Evolutionary conservation across 2,888 invertebrate genomes (phyloP).

Genomic region (Melinopterus prodromus): DNA sequence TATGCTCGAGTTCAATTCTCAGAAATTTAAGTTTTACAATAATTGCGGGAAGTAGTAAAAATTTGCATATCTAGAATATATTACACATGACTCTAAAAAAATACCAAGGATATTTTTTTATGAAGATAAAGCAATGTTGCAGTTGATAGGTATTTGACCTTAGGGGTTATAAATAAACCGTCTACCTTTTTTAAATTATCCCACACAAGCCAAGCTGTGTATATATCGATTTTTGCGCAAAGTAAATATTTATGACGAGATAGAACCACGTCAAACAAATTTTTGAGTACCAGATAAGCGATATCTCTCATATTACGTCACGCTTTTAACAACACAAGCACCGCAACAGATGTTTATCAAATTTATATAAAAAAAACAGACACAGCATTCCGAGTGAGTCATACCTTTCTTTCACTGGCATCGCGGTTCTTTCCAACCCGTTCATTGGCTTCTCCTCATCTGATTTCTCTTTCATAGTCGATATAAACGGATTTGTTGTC

Average conservation of each 20-base stretch:
- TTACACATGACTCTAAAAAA: no score
- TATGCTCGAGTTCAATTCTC: no score
- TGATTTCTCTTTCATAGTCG: conserved; percentile 34
- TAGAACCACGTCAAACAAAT: not conserved
- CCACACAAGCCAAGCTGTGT: not conserved
- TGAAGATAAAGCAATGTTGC: no score
- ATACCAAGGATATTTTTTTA: no score
- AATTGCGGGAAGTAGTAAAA: no score
- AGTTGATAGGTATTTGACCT: no score
- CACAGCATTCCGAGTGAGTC: not conserved
- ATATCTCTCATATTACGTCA: not conserved
- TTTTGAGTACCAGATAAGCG: not conserved
- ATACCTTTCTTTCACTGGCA: not conserved
- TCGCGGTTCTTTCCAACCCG: not conserved
- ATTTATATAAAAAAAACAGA: not conserved
- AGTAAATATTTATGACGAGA: not conserved
- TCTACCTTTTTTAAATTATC: not conserved
- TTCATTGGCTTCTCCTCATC: conserved; percentile 32
- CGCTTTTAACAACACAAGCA: not conserved
- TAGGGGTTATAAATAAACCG: no score
- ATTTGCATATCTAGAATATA: no score
- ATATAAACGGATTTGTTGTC: conserved; percentile 6
- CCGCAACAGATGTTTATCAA: not conserved
- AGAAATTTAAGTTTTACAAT: no score
- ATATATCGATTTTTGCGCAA: not conserved